Percentiles rank a stretch among this genome's conserved stretches.
Conservation (phyloP, 2,113 vertebrate genomes). For the Seriola dumerili region DNA sequence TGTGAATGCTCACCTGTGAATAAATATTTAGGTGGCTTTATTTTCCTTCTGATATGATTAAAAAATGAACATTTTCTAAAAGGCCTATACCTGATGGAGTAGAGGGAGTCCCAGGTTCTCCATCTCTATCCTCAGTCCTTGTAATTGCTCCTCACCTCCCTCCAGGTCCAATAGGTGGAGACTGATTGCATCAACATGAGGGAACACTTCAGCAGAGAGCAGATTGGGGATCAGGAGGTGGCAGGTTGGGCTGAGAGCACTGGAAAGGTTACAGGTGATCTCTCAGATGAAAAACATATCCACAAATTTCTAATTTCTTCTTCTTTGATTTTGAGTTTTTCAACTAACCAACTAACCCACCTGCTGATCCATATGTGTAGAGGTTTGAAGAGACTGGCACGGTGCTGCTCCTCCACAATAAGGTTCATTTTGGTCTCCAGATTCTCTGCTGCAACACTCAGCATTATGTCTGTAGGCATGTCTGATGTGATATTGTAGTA, state of each 20-base stretch:
- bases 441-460: conserved; percentile 89
- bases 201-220: conserved; percentile 86
- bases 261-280: conserved; percentile 53
- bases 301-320: background rate
- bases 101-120: conserved; percentile 84
- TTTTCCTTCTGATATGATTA: background rate
- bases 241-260: conserved; percentile 85
- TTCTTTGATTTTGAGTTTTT: background rate
- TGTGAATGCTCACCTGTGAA: conserved; percentile 84
- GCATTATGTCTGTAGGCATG: conserved; percentile 86
- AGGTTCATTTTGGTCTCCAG: conserved; percentile 72
- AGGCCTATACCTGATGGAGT: conserved; percentile 73
- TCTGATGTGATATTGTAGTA: conserved; percentile 89
- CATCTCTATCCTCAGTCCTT: conserved; percentile 78
- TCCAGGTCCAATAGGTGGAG: conserved; percentile 88
- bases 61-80: background rate
- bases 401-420: conserved; percentile 81
- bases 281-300: background rate
- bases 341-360: conserved; percentile 70
- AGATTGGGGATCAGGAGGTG: conserved; percentile 88
- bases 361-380: conserved; percentile 92
- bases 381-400: conserved; percentile 74
- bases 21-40: background rate
- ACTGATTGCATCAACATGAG: conserved; percentile 78
- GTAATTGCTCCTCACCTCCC: conserved; percentile 71